A percentile compares a stretch with the other conserved stretches of the same genome.
These are phyloP conservation scores for Choreutis nemorana DNA, from an alignment of 2,888 invertebrate species.

Conservation along the genomic window DNA sequence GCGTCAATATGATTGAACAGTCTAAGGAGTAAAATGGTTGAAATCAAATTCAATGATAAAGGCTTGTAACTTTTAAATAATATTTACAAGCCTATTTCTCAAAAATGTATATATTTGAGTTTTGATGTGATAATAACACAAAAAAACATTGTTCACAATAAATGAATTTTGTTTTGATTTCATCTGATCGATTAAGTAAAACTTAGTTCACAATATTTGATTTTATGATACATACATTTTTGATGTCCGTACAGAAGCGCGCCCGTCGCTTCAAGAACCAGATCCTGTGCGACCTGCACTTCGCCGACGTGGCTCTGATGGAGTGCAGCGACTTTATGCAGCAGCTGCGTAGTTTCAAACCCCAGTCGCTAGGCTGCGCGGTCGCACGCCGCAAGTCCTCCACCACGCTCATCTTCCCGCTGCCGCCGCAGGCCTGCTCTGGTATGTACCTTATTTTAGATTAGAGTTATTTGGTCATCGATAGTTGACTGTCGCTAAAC, in stretches of 20 bases:
- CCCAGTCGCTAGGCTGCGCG: slow-evolving; percentile 94
- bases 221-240: not conserved
- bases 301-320: slow-evolving; percentile 96
- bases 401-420: slow-evolving; percentile 91
- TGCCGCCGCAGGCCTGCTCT: slow-evolving; percentile 94
- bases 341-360: slow-evolving; percentile 94
- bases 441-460: too few species aligned
- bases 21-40: too few species aligned
- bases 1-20: too few species aligned
- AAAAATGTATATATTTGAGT: too few species aligned
- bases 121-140: not conserved
- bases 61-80: too few species aligned
- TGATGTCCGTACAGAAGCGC: slow-evolving; percentile 49
- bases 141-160: not conserved
- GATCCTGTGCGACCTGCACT: slow-evolving; percentile 95
- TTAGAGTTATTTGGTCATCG: too few species aligned
- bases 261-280: slow-evolving; percentile 82
- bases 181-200: not conserved
- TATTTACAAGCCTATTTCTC: too few species aligned
- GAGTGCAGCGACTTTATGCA: slow-evolving; percentile 98
- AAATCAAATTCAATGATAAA: too few species aligned
- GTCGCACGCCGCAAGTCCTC: slow-evolving; percentile 93
- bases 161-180: not conserved
- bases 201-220: not conserved
- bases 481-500: too few species aligned